Evolutionary conservation across 2,113 vertebrate species (phyloP).

Genomic region (Dipodomys ordii): DNA sequence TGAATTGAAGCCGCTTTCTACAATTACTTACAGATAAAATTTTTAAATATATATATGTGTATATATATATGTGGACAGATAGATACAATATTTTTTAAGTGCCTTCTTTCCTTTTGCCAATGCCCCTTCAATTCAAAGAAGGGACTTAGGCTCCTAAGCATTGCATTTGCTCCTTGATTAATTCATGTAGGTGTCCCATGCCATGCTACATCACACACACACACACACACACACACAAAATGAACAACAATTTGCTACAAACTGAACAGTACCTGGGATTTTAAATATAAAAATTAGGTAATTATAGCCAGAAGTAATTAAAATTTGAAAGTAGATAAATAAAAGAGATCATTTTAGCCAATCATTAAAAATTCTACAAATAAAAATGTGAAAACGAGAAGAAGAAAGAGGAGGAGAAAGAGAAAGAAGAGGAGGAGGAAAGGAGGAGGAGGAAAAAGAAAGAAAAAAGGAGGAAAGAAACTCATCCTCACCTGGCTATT

Average conservation of each 20-base stretch:
- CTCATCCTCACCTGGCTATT: neutral
- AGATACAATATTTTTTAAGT: neutral
- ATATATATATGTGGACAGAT: no score
- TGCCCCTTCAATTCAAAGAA: neutral
- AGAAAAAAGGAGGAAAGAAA: neutral
- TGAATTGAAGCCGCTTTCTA: no score
- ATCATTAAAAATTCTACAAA: conserved; percentile 69
- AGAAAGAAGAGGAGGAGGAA: no score
- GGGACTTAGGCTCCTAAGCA: neutral
- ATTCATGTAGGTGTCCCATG: neutral
- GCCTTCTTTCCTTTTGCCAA: neutral
- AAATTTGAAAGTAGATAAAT: conserved; percentile 65
- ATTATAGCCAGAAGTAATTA: conserved; percentile 68
- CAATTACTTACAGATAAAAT: no score
- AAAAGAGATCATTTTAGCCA: conserved; percentile 21
- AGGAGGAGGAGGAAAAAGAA: neutral
- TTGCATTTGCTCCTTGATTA: neutral
- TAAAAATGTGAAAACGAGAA: neutral
- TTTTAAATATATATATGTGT: no score
- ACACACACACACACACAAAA: neutral
- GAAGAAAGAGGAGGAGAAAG: neutral
- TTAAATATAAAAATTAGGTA: conserved; percentile 51
- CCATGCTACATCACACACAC: neutral
- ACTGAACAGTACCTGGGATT: neutral
- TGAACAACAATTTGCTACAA: neutral